Conservation (phyloP, 2,888 invertebrate genomes). For the Conus canariensis region DNA sequence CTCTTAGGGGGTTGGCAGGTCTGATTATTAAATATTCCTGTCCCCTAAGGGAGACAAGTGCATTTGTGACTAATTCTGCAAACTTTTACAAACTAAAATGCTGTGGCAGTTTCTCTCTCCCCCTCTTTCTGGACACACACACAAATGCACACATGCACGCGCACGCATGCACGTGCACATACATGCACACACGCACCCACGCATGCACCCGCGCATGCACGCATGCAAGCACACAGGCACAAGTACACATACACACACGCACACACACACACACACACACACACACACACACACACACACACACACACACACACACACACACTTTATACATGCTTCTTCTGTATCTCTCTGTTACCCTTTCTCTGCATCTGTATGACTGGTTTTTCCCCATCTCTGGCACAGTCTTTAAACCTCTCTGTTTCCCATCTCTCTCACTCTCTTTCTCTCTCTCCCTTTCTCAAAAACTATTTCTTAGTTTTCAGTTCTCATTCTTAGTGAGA, state of each 20-base stretch:
- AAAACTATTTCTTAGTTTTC: too few species aligned
- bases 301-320: background rate
- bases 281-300: background rate
- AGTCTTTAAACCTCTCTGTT: background rate
- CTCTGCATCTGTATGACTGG: background rate
- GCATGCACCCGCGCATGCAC: background rate
- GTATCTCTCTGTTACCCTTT: background rate
- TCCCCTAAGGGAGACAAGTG: too few species aligned
- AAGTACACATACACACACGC: background rate
- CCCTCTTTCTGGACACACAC: too few species aligned
- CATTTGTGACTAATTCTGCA: too few species aligned
- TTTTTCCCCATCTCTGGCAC: background rate
- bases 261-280: background rate
- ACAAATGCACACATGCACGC: too few species aligned
- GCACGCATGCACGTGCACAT: background rate
- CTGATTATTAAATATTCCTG: too few species aligned
- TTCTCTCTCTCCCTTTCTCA: too few species aligned
- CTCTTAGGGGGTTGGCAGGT: too few species aligned
- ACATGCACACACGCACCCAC: background rate
- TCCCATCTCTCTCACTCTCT: background rate
- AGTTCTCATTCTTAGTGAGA: too few species aligned
- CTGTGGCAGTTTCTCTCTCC: too few species aligned
- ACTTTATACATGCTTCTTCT: background rate
- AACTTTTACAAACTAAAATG: too few species aligned
- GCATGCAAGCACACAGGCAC: background rate